phyloP scores from a whole-genome alignment of 64 coral and sea anemone genomes.

The Actinia tenebrosa region DNA sequence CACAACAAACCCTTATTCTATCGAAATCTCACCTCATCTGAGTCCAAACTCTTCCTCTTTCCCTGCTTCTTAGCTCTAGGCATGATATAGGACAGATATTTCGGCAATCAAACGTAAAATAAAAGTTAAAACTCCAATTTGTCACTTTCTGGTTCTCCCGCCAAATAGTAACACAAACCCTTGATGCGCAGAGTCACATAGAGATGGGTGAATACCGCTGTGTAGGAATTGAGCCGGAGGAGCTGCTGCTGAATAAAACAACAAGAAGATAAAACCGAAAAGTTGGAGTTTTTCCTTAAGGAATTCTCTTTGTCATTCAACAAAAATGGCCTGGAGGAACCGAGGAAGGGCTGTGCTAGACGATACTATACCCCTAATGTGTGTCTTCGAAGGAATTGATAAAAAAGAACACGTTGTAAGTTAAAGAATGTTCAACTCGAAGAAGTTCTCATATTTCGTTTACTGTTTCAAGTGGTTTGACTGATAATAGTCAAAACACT shows the following conservation, averaged over 20 bases:
- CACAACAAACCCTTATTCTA: not conserved
- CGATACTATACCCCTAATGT: constrained; percentile 83
- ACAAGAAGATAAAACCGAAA: not conserved
- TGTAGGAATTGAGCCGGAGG: not conserved
- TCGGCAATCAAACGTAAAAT: not conserved
- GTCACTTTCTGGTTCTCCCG: not conserved
- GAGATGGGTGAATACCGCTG: constrained; percentile 16
- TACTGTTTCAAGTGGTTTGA: not conserved
- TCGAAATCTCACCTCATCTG: constrained; percentile 35
- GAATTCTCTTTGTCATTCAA: constrained; percentile 7
- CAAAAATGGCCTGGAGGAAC: constrained; percentile 57
- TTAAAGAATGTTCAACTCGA: not conserved
- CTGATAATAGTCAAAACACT: not conserved
- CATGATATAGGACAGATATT: not conserved
- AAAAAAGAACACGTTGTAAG: constrained; percentile 94
- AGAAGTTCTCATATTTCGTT: not conserved
- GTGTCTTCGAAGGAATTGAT: constrained; percentile 77
- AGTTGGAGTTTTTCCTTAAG: not conserved
- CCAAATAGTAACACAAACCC: constrained; percentile 30
- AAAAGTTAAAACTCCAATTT: not conserved
- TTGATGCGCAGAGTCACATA: not conserved
- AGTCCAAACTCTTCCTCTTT: constrained; percentile 23
- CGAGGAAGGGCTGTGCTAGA: constrained; percentile 45
- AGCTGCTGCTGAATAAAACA: not conserved
- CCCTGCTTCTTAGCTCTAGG: constrained; percentile 54